Evolutionary conservation across 2,797 vertebrate genomes (phyloP).

Genomic region (Vultur gryphus): DNA sequence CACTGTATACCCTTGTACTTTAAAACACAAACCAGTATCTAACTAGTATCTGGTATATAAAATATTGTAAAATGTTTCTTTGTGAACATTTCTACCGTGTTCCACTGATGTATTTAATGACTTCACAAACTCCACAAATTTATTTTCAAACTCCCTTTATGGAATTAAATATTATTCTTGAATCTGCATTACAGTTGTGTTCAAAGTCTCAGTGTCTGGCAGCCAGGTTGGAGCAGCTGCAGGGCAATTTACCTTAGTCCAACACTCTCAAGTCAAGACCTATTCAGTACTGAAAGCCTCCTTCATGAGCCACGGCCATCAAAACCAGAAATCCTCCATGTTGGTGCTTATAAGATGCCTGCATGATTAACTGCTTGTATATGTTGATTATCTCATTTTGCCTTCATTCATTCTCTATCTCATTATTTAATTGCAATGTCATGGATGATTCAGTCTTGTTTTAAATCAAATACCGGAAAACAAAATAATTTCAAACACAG

Average conservation of each 20-base stretch:
- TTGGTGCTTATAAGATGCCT: accelerated
- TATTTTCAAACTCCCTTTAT: background rate
- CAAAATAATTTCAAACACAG: background rate
- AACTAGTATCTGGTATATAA: background rate
- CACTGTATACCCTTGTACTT: background rate
- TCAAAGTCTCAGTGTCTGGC: background rate
- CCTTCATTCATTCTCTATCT: background rate
- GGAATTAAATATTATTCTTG: background rate
- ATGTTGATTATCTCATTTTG: slow-evolving; percentile 2
- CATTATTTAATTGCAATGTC: slow-evolving; percentile 16
- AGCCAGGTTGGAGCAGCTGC: background rate
- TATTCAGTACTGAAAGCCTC: background rate
- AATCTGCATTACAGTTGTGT: background rate
- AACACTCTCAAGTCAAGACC: background rate
- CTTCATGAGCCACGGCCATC: background rate
- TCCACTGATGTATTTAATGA: background rate
- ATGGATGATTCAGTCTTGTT: background rate
- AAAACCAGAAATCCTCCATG: background rate
- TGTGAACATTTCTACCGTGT: background rate
- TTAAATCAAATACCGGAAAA: slow-evolving; percentile 13
- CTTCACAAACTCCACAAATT: background rate
- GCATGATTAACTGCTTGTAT: background rate
- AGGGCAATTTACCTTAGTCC: background rate
- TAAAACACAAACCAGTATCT: background rate
- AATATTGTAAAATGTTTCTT: background rate